Evolutionary conservation across 2,797 vertebrate genomes (phyloP).

Genomic region (Lithobates pipiens): DNA sequence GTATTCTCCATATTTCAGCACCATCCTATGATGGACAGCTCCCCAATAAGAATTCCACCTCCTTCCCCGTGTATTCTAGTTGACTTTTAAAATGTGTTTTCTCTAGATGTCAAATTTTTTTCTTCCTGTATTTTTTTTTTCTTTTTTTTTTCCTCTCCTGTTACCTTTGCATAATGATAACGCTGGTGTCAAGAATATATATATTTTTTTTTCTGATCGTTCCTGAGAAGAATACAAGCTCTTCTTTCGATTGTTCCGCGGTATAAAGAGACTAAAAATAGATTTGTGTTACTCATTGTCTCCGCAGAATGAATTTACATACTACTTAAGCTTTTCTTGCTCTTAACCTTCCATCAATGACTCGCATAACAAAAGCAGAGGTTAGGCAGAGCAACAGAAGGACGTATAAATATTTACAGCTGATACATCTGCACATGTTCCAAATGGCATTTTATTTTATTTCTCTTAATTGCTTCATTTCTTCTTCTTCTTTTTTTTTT

Average conservation of each 20-base stretch:
- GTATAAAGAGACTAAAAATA: conserved; percentile 49
- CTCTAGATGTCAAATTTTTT: background rate
- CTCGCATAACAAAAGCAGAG: conserved; percentile 7
- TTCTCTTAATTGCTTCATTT: background rate
- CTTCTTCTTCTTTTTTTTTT: background rate
- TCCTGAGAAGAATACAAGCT: conserved; percentile 7
- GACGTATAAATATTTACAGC: conserved; percentile 44
- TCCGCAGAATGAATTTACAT: conserved; percentile 44
- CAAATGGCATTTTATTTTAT: background rate
- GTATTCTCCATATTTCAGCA: background rate
- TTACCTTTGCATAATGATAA: conserved; percentile 39
- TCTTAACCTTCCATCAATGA: conserved; percentile 34
- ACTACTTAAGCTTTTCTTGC: conserved; percentile 23
- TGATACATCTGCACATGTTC: background rate
- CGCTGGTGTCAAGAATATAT: conserved; percentile 14
- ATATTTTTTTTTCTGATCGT: background rate
- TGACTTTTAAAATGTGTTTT: conserved; percentile 34
- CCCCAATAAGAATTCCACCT: background rate
- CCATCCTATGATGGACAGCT: background rate
- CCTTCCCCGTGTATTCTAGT: background rate
- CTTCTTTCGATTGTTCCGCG: conserved; percentile 1
- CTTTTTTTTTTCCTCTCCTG: background rate
- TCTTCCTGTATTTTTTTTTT: background rate
- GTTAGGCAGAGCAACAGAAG: background rate
- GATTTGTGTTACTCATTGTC: conserved; percentile 30